Evolutionary conservation across 2,888 invertebrate genomes (phyloP).

Genomic region (Torymus aiolomorphi): DNA sequence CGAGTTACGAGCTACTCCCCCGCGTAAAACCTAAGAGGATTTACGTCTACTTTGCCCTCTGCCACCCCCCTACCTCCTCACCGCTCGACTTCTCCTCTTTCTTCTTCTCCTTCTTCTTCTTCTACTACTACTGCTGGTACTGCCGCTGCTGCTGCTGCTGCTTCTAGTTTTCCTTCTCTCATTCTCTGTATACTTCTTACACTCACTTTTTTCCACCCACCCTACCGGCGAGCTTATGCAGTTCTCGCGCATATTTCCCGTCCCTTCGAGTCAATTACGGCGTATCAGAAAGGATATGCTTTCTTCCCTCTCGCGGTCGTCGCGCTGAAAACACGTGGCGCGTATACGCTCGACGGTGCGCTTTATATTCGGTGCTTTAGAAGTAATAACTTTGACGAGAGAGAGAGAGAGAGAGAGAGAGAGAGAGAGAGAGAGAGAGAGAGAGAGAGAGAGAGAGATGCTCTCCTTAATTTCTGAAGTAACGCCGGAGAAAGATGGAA

Average conservation of each 20-base stretch:
- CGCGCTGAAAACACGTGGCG: neutral
- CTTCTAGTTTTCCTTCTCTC: neutral
- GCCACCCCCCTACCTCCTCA: neutral
- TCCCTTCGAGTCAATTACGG: conserved; percentile 43
- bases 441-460: neutral
- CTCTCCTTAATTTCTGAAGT: conserved; percentile 29
- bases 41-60: conserved; percentile 50
- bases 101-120: neutral
- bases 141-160: too few relatives aligned
- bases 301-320: too few relatives aligned
- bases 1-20: conserved; percentile 38
- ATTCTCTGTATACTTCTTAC: conserved; percentile 8
- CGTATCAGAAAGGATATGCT: conserved; percentile 4
- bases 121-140: too few relatives aligned
- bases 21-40: conserved; percentile 54
- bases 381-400: conserved; percentile 34
- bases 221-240: neutral
- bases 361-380: conserved; percentile 27
- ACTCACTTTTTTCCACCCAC: neutral
- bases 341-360: too few relatives aligned
- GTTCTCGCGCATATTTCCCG: neutral
- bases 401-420: neutral
- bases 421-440: too few relatives aligned
- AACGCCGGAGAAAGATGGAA: neutral
- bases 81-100: neutral